These are phyloP conservation scores for Paraescarpia echinospica DNA, from an alignment of 1,140 invertebrate genomes.

Conservation along the genomic window DNA sequence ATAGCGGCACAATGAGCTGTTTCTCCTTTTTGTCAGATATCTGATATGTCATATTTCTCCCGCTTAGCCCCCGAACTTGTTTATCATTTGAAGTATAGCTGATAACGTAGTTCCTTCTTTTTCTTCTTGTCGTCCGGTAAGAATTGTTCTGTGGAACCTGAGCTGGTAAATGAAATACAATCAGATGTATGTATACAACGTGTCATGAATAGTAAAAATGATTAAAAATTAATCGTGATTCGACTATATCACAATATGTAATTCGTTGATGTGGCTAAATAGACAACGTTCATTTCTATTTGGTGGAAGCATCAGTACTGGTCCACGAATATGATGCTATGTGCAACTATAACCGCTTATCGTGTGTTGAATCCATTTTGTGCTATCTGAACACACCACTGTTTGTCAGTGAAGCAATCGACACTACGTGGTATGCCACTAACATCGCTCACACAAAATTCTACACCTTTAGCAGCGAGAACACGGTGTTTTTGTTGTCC, in stretches of 20 bases:
- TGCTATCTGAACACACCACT: neutral
- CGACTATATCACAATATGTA: neutral
- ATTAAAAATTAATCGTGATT: neutral
- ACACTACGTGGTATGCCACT: neutral
- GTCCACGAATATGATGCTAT: neutral
- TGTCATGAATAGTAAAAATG: neutral
- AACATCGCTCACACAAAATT: neutral
- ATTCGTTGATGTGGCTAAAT: neutral
- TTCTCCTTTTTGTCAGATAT: too few relatives aligned
- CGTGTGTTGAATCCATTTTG: neutral
- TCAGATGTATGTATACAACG: neutral
- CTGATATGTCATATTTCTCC: too few relatives aligned
- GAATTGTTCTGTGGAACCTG: too few relatives aligned
- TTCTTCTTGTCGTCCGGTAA: too few relatives aligned
- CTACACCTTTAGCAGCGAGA: neutral
- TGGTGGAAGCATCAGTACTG: neutral
- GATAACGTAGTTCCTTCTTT: too few relatives aligned
- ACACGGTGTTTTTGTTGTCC: neutral
- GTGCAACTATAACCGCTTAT: neutral
- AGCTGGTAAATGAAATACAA: neutral
- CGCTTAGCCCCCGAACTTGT: too few relatives aligned
- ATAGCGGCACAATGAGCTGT: too few relatives aligned
- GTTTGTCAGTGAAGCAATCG: neutral
- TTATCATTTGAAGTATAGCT: too few relatives aligned
- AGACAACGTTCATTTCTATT: neutral